These are phyloP conservation scores for Orchesella cincta DNA, from an alignment of 1,140 invertebrate species.

Conservation along the genomic window DNA sequence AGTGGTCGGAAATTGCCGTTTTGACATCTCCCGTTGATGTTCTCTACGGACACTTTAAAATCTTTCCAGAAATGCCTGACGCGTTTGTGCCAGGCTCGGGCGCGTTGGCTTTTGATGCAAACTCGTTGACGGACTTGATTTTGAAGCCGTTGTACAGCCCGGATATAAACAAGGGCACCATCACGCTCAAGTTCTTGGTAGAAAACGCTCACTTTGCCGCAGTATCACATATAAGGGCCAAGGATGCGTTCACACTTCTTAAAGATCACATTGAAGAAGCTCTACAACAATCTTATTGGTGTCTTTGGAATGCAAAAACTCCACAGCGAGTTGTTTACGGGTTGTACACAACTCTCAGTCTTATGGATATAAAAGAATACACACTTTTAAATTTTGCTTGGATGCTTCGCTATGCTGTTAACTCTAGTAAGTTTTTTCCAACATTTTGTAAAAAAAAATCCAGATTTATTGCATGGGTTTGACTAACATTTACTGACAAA, in stretches of 20 bases:
- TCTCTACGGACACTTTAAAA: conserved; percentile 49
- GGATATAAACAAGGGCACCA: conserved; percentile 42
- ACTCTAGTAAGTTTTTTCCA: conserved; percentile 42
- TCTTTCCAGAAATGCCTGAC: conserved; percentile 51
- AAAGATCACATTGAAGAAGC: conserved; percentile 42
- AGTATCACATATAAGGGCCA: conserved; percentile 28
- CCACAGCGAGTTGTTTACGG: conserved; percentile 49
- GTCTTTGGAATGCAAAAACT: conserved; percentile 46
- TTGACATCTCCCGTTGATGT: conserved; percentile 48
- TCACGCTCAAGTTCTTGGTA: conserved; percentile 42
- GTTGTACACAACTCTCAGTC: conserved; percentile 40
- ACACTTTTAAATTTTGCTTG: conserved; percentile 47
- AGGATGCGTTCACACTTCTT: conserved; percentile 43
- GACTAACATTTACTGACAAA: neutral
- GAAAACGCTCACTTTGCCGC: conserved; percentile 41
- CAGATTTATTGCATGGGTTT: too few relatives aligned
- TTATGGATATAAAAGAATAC: conserved; percentile 47
- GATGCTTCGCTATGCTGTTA: conserved; percentile 42
- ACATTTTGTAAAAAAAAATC: too few relatives aligned
- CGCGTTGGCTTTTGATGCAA: conserved; percentile 37
- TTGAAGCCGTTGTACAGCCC: conserved; percentile 47
- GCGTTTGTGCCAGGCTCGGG: conserved; percentile 42
- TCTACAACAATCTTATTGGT: conserved; percentile 40
- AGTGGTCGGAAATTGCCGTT: conserved; percentile 47
- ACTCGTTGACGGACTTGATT: conserved; percentile 46